phyloP scores from a whole-genome alignment of 2,888 invertebrate genomes.

The Harpalus rufipes region DNA sequence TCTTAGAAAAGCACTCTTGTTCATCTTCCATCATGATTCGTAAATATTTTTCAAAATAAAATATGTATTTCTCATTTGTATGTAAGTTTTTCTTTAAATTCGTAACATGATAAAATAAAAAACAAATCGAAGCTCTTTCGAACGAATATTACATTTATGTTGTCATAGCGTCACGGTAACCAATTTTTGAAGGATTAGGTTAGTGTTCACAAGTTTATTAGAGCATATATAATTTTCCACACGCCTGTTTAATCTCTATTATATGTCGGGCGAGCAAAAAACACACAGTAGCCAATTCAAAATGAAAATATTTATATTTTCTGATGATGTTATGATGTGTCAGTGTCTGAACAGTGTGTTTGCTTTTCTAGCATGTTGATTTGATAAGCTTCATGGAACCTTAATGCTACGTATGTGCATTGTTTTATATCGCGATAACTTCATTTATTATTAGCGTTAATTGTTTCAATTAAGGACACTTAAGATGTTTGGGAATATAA shows the following conservation, averaged over 20 bases:
- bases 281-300: slow-evolving; percentile 17
- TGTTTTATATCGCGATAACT: slow-evolving; percentile 17
- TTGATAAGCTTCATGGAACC: slow-evolving; percentile 35
- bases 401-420: background rate
- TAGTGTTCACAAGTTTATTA: slow-evolving; percentile 17
- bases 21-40: no score
- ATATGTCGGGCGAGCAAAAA: slow-evolving; percentile 23
- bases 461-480: slow-evolving; percentile 29
- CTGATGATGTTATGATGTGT: slow-evolving; percentile 39
- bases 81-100: no score
- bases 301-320: slow-evolving; percentile 47
- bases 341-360: slow-evolving; percentile 9
- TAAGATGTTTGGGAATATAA: slow-evolving; percentile 11
- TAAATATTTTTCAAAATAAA: no score
- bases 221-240: slow-evolving; percentile 22
- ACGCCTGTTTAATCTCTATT: slow-evolving; percentile 32
- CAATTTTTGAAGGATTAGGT: slow-evolving; percentile 4
- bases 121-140: no score
- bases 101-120: no score
- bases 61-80: no score
- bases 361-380: slow-evolving; percentile 13
- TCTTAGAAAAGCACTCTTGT: no score
- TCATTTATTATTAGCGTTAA: slow-evolving; percentile 16
- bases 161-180: background rate
- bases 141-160: no score